Base-by-base conservation (phyloP, 2,113 vertebrate genomes). In the Uria lomvia region DNA sequence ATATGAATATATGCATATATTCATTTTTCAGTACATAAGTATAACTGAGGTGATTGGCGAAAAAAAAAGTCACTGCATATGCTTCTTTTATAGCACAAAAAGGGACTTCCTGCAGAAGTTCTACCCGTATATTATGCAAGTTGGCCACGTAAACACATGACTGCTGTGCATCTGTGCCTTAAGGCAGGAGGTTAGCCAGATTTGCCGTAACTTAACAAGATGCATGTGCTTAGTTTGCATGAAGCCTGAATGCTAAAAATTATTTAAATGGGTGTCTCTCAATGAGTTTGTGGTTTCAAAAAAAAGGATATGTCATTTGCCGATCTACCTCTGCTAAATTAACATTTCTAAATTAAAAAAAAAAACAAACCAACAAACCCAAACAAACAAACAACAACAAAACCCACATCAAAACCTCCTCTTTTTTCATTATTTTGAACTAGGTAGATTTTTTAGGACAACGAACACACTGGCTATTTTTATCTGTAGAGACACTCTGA, bases 141-240 rank as follows among this genome's bases (percentile, higher is more conserved):
- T 42, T 81, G 29, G 62, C 77, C 34, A 27, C 21, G 32, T 90
- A 81, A 94, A 77, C 53, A 22, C 38, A 15, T 50, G 70, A 43
- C 45, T 95, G 85, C 58, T 71, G 12, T 40, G 38, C 83, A 76
- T 82, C 45, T 65, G 15, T 74, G 40, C 72, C 75, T 92, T 49
- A 90, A 60, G 92, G 42, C 59, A 86, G 88, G 40, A 91, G 10
- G 88, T 94, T 32, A 94, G 30, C 66, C 43, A 97, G 85, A 70
- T 78, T 86, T 60, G 60, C 66, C 63, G 23, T 27, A 89, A 68
- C 47, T 96, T 67, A 65, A 67, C 72, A 70, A 83, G 83, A 66
- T 73, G 67, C 40, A 62, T 40, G 15, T 15, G 62, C n/a, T 86
- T 96, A 76, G 95, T 93, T 90, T 96, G 42, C 81, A 72, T 88